Base-by-base conservation (phyloP, 2,113 vertebrate genomes). In the Vireo altiloquus region DNA sequence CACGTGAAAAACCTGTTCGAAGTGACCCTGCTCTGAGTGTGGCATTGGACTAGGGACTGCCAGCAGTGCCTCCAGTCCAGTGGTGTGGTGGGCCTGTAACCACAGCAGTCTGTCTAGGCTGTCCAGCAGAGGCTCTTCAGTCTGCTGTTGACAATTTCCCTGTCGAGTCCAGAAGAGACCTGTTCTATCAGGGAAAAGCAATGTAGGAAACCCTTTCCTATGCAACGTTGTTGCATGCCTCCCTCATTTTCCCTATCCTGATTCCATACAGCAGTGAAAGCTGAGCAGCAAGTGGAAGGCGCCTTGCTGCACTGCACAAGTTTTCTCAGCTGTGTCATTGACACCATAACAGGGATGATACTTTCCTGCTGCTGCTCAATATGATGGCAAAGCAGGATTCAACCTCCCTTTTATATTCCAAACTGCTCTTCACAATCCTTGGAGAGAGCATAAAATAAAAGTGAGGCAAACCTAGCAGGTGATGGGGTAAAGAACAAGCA, bases 41-140 rank as follows among this genome's bases (percentile, higher is more conserved):
- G 27, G 27, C 10, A 8, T 11, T 56, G 46, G 31, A 33, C 17
- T 35, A 33, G 24, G 17, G 21, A 28, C 47, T 8, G 11, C 11
- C 60, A 88, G 40, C 27, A 30, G 17, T 47, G 23, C 21, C 42
- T 61, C 37, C 27, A 44, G 0, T 7, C 31, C 40, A 24, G 23
- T 8, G 33, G 15, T 46, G 10, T 35, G 27, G 11, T 40, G 19
- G 37, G 10, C 39, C 42, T 50, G 28, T 0, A 0, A 31, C 21
- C 13, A 23, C 27, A 57, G 37, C 56, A 76, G 21, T 3, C 6
- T 31, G 2, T 50, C 2, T 8, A 40, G 37, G 64, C 37, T 66
- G 47, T 31, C 39, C 39, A 70, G 50, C 52, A 37, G 23, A 42
- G n/a, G 31, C 11, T 85, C 14, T 57, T 61, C 4, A 30, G 3